phyloP scores from a whole-genome alignment of 2,113 vertebrate genomes.

The Oncorhynchus clarkii region DNA sequence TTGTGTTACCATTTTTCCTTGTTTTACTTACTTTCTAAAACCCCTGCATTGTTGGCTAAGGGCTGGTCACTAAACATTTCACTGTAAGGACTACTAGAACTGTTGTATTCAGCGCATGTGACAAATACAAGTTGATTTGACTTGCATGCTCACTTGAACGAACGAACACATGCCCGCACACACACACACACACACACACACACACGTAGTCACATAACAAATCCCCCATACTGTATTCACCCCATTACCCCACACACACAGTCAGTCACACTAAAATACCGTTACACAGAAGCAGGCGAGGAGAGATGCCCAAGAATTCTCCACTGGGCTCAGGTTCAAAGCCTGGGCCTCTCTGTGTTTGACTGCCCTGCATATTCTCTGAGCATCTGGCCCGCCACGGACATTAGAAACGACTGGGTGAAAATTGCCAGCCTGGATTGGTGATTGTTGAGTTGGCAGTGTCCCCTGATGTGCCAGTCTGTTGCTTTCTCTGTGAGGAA shows the following conservation, averaged over 20 bases:
- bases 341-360: constrained; percentile 35
- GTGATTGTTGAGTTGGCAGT: constrained; percentile 74
- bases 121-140: too few relatives aligned
- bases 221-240: too few relatives aligned
- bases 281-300: not conserved
- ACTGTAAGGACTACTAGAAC: too few relatives aligned
- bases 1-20: too few relatives aligned
- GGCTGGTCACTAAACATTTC: too few relatives aligned
- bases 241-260: not conserved
- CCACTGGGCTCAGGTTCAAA: constrained; percentile 52
- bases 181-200: too few relatives aligned
- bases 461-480: constrained; percentile 63
- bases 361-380: constrained; percentile 55
- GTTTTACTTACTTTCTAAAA: too few relatives aligned
- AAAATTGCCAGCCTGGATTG: constrained; percentile 69
- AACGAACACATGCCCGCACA: too few relatives aligned
- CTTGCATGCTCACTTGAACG: too few relatives aligned
- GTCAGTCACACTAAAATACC: not conserved
- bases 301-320: constrained; percentile 15
- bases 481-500: constrained; percentile 58
- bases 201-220: not conserved
- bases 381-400: constrained; percentile 66
- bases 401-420: constrained; percentile 69
- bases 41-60: too few relatives aligned
- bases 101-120: too few relatives aligned